Conservation (phyloP, 2,888 invertebrate genomes). For the Athripsodes cinereus region DNA sequence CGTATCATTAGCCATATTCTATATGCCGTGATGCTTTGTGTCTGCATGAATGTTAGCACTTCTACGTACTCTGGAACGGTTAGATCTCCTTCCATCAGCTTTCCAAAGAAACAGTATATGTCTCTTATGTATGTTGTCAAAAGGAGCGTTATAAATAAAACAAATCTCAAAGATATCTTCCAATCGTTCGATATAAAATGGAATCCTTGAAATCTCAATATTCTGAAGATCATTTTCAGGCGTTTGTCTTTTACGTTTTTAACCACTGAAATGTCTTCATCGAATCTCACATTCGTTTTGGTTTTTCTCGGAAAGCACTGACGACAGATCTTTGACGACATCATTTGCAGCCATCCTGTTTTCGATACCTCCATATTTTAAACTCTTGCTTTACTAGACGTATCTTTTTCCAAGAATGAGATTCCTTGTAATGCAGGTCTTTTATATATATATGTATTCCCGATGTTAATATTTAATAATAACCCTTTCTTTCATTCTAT, state of each 20-base stretch:
- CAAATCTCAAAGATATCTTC: constrained; percentile 6
- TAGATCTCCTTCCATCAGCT: constrained; percentile 9
- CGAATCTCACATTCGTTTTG: too few species aligned
- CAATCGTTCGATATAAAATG: constrained; percentile 15
- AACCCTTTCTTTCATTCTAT: too few species aligned
- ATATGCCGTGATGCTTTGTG: constrained; percentile 17
- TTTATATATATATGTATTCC: neutral
- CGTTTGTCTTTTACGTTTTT: constrained; percentile 1
- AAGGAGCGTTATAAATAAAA: constrained; percentile 3
- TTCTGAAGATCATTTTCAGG: constrained; percentile 10
- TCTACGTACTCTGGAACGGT: constrained; percentile 18
- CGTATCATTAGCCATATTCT: constrained; percentile 17
- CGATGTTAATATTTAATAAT: too few species aligned
- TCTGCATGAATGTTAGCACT: constrained; percentile 19
- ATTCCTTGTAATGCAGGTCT: too few species aligned
- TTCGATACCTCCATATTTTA: too few species aligned
- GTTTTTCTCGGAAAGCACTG: too few species aligned
- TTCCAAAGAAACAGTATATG: neutral
- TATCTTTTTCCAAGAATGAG: too few species aligned
- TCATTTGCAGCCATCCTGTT: too few species aligned
- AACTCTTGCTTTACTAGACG: too few species aligned
- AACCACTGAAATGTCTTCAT: too few species aligned
- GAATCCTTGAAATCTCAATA: constrained; percentile 17
- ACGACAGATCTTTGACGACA: too few species aligned
- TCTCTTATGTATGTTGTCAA: constrained; percentile 12